Base-by-base conservation (phyloP, 2,797 vertebrate species). In the Loris lydekkerianus region DNA sequence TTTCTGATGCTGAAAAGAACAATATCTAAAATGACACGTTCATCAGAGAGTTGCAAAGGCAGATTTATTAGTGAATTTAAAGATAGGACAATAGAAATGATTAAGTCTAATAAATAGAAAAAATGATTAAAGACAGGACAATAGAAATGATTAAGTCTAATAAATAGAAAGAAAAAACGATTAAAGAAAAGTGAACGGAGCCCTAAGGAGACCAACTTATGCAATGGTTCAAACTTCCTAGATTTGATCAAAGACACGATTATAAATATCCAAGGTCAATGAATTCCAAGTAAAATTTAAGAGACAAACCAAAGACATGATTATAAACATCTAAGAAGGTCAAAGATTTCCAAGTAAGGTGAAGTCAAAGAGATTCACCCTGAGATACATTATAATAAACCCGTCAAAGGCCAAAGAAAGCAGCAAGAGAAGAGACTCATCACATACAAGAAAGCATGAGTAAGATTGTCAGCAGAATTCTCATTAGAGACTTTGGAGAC, bases 11-110 rank as follows among this genome's bases (percentile, higher is more conserved):
- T 75, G 58, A 60, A 15, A 86, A 81, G 67, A 27, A 75, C 10
- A 81, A 34, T 91, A 91, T 90, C 0, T 34, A 49, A 86, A 91
- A 82, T 83, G 23, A 83, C 76, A 86, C 86, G 82, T n/a, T 81
- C 76, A 82, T 21, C 56, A 6, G 1, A 82, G 58, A 9, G 15
- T 53, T 53, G 81, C 84, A 72, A 80, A 93, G 56, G 49, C 14
- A 95, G 31, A 91, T 81, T 34, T 58, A 86, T 40, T 3, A 60
- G 67, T 14, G 46, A 37, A 60, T 37, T 15, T 95, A 17, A 78
- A 78, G 10, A 37, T 0, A 84, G 76, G 60, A 84, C 4, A 58
- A 81, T 18, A 15, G 27, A 83, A 77, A 83, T 80, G 63, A 86
- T 25, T 67, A 65, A 67, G 56, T 67, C 27, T 69, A 67, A 73